Percentiles rank a stretch among this genome's conserved stretches.
Evolutionary conservation across 2,113 vertebrate genomes (phyloP).

Genomic region (Centropristis striata): DNA sequence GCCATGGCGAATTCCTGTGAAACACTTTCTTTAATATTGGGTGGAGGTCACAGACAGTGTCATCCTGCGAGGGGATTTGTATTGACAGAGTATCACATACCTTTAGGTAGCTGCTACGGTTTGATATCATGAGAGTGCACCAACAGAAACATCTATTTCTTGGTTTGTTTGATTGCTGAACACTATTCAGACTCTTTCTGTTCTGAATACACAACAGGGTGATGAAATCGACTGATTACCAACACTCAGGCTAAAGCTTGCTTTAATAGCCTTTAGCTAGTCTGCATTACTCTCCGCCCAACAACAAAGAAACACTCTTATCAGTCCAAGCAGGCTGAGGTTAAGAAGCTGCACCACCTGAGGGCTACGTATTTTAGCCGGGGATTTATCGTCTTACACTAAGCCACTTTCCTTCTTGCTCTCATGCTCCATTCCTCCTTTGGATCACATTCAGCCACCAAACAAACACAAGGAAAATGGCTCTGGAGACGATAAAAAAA

Average conservation of each 20-base stretch:
- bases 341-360: slow-evolving; percentile 78
- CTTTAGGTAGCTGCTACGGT: slow-evolving; percentile 14
- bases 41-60: slow-evolving; percentile 72
- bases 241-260: slow-evolving; percentile 51
- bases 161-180: slow-evolving; percentile 43
- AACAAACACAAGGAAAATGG: slow-evolving; percentile 54
- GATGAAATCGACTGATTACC: slow-evolving; percentile 75
- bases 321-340: slow-evolving; percentile 78
- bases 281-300: slow-evolving; percentile 64
- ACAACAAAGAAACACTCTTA: slow-evolving; percentile 80
- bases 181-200: slow-evolving; percentile 27
- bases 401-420: slow-evolving; percentile 69
- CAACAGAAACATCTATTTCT: slow-evolving; percentile 24
- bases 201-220: slow-evolving; percentile 41
- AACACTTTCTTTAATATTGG: slow-evolving; percentile 63
- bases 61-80: slow-evolving; percentile 60
- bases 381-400: slow-evolving; percentile 77
- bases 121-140: slow-evolving; percentile 9
- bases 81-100: slow-evolving; percentile 19
- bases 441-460: slow-evolving; percentile 57
- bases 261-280: slow-evolving; percentile 72
- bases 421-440: slow-evolving; percentile 40
- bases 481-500: slow-evolving; percentile 38
- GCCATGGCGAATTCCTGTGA: slow-evolving; percentile 59
- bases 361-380: slow-evolving; percentile 76